These are phyloP conservation scores for Cinara cedri DNA, from an alignment of 2,888 invertebrate species.

Conservation along the genomic window DNA sequence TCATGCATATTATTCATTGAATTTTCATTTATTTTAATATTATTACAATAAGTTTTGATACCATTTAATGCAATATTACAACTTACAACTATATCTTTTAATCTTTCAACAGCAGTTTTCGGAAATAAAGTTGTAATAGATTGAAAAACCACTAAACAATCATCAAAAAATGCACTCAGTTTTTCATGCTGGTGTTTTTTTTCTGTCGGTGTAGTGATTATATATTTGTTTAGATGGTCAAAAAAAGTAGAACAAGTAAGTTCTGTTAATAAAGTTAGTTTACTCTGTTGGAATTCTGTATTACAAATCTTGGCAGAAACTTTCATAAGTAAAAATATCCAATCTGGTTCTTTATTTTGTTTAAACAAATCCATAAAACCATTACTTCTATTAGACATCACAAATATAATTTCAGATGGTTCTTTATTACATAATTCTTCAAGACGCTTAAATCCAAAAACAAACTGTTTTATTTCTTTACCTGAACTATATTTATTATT, in stretches of 20 bases:
- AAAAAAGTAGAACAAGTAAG: conserved; percentile 39
- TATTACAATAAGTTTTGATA: conserved; percentile 59
- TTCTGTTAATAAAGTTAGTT: conserved; percentile 21
- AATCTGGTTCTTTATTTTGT: conserved; percentile 45
- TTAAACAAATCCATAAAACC: conserved; percentile 41
- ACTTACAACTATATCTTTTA: conserved; percentile 61
- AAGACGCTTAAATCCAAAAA: conserved; percentile 36
- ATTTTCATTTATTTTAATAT: conserved; percentile 53
- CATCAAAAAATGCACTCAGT: conserved; percentile 60
- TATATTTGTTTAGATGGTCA: conserved; percentile 47
- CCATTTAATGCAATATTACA: conserved; percentile 59
- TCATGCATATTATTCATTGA: conserved; percentile 43
- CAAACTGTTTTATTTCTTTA: background rate
- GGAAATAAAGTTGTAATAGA: conserved; percentile 63
- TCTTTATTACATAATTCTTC: conserved; percentile 44
- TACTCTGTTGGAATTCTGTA: conserved; percentile 39
- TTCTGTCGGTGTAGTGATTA: conserved; percentile 57
- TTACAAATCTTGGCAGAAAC: conserved; percentile 48
- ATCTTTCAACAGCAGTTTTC: conserved; percentile 61
- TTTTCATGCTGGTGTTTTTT: conserved; percentile 59
- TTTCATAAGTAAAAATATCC: conserved; percentile 53
- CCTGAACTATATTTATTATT: background rate
- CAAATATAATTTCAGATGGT: conserved; percentile 43
- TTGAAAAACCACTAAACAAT: conserved; percentile 61
- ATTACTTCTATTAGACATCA: conserved; percentile 26